Conservation (phyloP, 1,140 invertebrate genomes). For the Drosophila bocqueti region DNA sequence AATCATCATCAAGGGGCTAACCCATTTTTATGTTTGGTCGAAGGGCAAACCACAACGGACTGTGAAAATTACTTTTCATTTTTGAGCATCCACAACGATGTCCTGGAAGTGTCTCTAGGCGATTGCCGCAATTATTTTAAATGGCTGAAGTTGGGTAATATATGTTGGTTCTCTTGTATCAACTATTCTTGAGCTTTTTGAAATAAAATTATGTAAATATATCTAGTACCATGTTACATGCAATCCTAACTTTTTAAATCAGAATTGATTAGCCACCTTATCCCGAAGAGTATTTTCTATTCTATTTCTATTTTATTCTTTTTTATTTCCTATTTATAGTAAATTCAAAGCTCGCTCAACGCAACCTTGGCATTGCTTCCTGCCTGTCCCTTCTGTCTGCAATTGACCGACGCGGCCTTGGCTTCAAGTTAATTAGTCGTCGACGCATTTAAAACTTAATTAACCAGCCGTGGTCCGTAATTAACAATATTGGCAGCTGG, state of each 20-base stretch:
- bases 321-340: background rate
- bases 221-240: too few relatives aligned
- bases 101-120: conserved; percentile 7
- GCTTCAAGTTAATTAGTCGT: conserved; percentile 65
- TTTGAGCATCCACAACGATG: background rate
- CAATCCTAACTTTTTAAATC: background rate
- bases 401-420: conserved; percentile 21
- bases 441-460: conserved; percentile 69
- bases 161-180: background rate
- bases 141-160: background rate
- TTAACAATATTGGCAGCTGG: conserved; percentile 63
- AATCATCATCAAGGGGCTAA: conserved; percentile 39
- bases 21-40: conserved; percentile 18
- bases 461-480: conserved; percentile 55
- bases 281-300: too few relatives aligned
- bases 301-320: too few relatives aligned
- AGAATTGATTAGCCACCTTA: too few relatives aligned
- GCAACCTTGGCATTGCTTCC: conserved; percentile 14
- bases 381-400: conserved; percentile 10
- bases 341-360: conserved; percentile 16
- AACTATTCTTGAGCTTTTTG: background rate
- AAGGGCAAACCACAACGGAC: conserved; percentile 14
- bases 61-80: conserved; percentile 24
- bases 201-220: background rate
- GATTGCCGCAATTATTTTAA: conserved; percentile 4